Evolutionary conservation across 2,797 vertebrate species (phyloP), one percentile per base, ranked within the genome.

Genomic region (Lycodopsis pacificus): DNA sequence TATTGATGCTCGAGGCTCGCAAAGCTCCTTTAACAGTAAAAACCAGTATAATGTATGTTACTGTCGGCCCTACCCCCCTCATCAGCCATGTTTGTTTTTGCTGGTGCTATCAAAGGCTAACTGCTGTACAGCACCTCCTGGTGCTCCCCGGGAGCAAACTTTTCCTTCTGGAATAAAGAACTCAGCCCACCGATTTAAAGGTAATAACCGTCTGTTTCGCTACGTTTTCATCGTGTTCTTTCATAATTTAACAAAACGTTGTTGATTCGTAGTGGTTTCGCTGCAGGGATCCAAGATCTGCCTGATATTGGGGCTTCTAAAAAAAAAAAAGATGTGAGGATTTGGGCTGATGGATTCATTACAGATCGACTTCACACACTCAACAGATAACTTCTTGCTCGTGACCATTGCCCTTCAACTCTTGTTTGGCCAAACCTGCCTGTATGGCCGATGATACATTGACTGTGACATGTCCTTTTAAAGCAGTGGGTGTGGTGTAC

Each of bases 31-130:
- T 63, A 76, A 85, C 46, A 64, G 83, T 88, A 81, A 42, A 76
- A 87, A 87, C 64, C 78, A 78, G 82, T 49, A 34, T 82, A 73
- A 22, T 30, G 40, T 88, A 82, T 40, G 56, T 85, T 89, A 74
- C 71, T 67, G 64, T 80, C 34, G 62, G 87, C 86, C 76, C 77
- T 83, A 76, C 88, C 90, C 71, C 75, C 82, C 86, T 86, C 83
- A 91, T 91, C 92, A 90, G 91, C 91, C 94, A 93, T 93, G 91
- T 95, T 95, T 95, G 92, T 94, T 94, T 94, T 94, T 86, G 81
- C 85, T 88, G 78, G 77, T 81, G 88, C 91, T 94, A 93, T 94
- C 88, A 94, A 93, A 94, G 88, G 91, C 92, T 91, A 94, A 93
- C 92, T 93, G 93, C 86, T 93, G 93, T 91, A 94, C 93, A 95